Evolutionary conservation across 2,888 invertebrate genomes (phyloP).

Genomic region (Plebejus argus): DNA sequence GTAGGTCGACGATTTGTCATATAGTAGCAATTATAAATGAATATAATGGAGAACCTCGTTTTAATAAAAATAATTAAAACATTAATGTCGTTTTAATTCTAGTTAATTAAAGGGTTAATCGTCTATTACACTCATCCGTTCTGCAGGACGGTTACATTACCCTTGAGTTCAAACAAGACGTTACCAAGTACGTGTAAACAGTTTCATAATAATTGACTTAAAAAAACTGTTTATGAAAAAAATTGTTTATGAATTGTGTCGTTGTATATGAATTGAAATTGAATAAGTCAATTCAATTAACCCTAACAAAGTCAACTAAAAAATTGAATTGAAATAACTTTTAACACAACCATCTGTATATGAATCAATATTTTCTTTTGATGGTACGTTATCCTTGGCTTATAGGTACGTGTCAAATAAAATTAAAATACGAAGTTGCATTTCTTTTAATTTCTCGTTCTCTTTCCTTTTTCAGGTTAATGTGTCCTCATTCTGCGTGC

Average conservation of each 20-base stretch:
- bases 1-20: background rate
- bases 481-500: background rate
- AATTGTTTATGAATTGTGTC: no score
- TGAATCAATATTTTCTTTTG: no score
- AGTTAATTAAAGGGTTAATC: constrained; percentile 4
- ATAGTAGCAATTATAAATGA: background rate
- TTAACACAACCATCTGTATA: no score
- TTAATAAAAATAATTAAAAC: background rate
- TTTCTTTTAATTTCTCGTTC: background rate
- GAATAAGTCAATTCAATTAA: no score
- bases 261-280: no score
- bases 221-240: no score
- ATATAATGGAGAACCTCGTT: background rate
- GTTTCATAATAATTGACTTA: no score
- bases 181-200: background rate
- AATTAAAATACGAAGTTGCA: no score
- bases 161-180: background rate
- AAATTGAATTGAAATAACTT: no score
- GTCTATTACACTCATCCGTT: background rate
- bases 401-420: no score
- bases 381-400: no score
- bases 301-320: no score
- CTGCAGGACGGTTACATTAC: background rate
- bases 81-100: constrained; percentile 4
- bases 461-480: background rate